Percentiles rank a stretch among this genome's conserved stretches.
Evolutionary conservation across 2,113 vertebrate species (phyloP).

Genomic region (Alectura lathami): DNA sequence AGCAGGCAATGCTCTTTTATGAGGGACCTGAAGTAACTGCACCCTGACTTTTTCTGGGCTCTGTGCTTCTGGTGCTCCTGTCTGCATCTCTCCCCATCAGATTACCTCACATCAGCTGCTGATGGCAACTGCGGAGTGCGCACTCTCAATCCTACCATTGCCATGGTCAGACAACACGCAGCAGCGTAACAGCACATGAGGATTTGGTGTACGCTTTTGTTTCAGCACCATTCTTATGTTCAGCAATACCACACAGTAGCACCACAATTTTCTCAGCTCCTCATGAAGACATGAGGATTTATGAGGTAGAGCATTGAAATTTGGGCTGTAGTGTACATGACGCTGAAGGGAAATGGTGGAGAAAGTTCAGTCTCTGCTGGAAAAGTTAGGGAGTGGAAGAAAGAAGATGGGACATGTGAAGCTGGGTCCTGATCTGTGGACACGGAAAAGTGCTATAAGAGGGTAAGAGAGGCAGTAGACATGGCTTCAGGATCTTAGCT

Average conservation of each 20-base stretch:
- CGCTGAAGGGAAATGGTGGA: neutral
- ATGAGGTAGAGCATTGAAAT: neutral
- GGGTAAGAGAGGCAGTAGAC: neutral
- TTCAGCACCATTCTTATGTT: neutral
- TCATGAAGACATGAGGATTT: neutral
- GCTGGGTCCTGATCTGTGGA: neutral
- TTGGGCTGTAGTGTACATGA: neutral
- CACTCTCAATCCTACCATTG: neutral
- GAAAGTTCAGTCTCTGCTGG: neutral
- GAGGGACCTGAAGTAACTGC: neutral
- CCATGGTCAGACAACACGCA: neutral
- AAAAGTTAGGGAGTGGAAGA: neutral
- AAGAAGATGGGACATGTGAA: neutral
- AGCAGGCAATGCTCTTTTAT: neutral
- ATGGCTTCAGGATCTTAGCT: neutral
- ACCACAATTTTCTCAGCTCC: neutral
- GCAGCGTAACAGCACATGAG: neutral
- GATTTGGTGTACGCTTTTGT: neutral
- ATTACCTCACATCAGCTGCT: neutral
- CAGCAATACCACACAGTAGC: neutral
- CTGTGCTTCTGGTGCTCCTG: neutral
- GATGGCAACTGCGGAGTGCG: rapidly evolving
- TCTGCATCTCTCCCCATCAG: neutral
- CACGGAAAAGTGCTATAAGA: neutral
- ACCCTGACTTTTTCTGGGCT: neutral